Conservation (phyloP, 2,888 invertebrate genomes). For the Yponomeuta plumbellus region DNA sequence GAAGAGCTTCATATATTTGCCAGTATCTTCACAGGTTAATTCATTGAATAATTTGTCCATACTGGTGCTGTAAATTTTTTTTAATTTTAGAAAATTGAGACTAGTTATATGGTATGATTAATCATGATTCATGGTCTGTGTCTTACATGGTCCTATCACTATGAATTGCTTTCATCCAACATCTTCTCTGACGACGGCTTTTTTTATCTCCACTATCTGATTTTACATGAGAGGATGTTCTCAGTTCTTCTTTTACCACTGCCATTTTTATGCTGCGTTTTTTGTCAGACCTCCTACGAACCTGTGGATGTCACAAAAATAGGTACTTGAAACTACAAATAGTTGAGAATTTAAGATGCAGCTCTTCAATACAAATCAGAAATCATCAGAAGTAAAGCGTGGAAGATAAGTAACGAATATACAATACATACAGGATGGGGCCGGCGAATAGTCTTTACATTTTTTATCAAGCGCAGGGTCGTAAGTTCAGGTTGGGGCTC, state of each 20-base stretch:
- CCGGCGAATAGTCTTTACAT: too few relatives aligned
- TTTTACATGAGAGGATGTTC: background rate
- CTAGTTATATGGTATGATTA: too few relatives aligned
- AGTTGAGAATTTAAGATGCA: too few relatives aligned
- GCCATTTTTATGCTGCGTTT: background rate
- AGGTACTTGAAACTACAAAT: too few relatives aligned
- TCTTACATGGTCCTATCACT: background rate
- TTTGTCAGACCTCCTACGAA: background rate
- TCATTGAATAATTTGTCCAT: background rate
- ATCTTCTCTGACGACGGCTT: background rate
- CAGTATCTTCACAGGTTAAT: background rate
- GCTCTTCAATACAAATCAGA: too few relatives aligned
- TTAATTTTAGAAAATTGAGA: too few relatives aligned
- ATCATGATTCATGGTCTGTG: background rate
- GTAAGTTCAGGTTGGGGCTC: background rate
- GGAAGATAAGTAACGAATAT: too few relatives aligned
- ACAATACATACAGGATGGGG: too few relatives aligned
- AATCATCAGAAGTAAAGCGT: too few relatives aligned
- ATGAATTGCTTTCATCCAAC: background rate
- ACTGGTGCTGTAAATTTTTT: background rate
- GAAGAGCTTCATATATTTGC: background rate
- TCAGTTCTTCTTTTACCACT: background rate
- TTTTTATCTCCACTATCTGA: background rate
- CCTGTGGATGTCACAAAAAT: background rate
- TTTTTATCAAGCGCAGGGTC: too few relatives aligned